A percentile compares a stretch with the other conserved stretches of the same genome.
Conservation (phyloP, 37 sponge, comb jelly and placozoan species). For the Amphimedon queenslandica region DNA sequence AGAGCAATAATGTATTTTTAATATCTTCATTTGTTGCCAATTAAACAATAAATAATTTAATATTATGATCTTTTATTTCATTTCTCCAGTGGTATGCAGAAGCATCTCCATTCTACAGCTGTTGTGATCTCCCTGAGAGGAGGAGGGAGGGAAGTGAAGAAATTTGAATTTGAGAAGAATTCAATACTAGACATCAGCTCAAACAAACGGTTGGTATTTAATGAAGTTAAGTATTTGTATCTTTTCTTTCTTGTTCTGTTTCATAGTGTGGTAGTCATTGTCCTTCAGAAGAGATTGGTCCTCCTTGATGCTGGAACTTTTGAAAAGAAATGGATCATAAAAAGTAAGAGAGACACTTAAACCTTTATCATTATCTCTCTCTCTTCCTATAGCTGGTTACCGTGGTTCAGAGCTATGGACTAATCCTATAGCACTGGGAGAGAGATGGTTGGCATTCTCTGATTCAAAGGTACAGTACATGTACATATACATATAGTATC, state of each 20-base stretch:
- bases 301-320: conserved; percentile 60
- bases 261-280: conserved; percentile 52
- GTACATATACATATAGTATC: too few relatives aligned
- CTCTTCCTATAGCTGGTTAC: conserved; percentile 59
- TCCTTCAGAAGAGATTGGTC: conserved; percentile 55
- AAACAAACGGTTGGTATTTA: conserved; percentile 23
- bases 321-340: conserved; percentile 37
- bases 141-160: conserved; percentile 19
- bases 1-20: neutral
- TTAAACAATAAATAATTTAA: neutral
- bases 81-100: neutral
- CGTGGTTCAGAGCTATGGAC: conserved; percentile 37
- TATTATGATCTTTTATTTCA: neutral
- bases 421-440: conserved; percentile 85
- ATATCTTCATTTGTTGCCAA: neutral
- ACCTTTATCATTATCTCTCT: too few relatives aligned
- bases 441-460: conserved; percentile 86
- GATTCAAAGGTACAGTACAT: conserved; percentile 62
- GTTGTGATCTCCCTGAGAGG: conserved; percentile 27
- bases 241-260: neutral
- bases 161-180: conserved; percentile 27
- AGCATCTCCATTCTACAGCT: conserved; percentile 24
- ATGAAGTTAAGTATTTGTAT: neutral
- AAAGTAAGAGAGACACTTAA: conserved; percentile 40
- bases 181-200: conserved; percentile 28